phyloP scores from a whole-genome alignment of 1,140 invertebrate species.

The Leptonema lineaticorne region DNA sequence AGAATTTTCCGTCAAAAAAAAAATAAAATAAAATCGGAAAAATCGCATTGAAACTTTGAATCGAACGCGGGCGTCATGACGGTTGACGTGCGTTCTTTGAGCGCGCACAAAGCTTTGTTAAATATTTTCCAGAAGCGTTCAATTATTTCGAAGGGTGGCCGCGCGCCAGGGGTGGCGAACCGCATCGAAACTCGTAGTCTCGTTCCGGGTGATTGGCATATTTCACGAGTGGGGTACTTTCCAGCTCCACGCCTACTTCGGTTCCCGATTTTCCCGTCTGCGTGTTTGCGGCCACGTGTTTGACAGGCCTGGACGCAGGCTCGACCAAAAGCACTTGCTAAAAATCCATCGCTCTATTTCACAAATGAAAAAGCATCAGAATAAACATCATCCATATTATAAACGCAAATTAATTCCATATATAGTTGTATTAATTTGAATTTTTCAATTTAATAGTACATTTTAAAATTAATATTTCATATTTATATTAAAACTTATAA shows the following conservation, averaged over 20 bases:
- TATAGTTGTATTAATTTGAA: too few relatives aligned
- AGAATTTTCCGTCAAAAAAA: too few relatives aligned
- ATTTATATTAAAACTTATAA: too few relatives aligned
- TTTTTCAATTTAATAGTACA: too few relatives aligned
- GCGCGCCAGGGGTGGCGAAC: not conserved
- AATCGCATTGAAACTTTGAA: too few relatives aligned
- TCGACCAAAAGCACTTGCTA: not conserved
- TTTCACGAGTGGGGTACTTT: conserved; percentile 16
- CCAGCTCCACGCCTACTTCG: not conserved
- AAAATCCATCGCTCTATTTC: not conserved
- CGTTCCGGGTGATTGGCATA: conserved; percentile 33
- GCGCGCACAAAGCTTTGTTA: conserved; percentile 10
- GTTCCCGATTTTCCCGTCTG: not conserved
- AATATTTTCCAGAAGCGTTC: conserved; percentile 9
- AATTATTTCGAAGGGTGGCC: not conserved
- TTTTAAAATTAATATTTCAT: too few relatives aligned
- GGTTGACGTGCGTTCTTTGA: not conserved
- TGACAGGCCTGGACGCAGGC: conserved; percentile 1
- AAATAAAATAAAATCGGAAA: too few relatives aligned
- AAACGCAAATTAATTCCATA: too few relatives aligned
- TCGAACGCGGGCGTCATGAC: not conserved
- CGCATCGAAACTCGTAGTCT: not conserved
- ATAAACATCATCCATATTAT: not conserved
- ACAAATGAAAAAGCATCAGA: not conserved
- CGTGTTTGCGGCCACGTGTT: conserved; percentile 15